Evolutionary conservation across 1,140 invertebrate genomes (phyloP).

Genomic region (Drosophila chauvacae): DNA sequence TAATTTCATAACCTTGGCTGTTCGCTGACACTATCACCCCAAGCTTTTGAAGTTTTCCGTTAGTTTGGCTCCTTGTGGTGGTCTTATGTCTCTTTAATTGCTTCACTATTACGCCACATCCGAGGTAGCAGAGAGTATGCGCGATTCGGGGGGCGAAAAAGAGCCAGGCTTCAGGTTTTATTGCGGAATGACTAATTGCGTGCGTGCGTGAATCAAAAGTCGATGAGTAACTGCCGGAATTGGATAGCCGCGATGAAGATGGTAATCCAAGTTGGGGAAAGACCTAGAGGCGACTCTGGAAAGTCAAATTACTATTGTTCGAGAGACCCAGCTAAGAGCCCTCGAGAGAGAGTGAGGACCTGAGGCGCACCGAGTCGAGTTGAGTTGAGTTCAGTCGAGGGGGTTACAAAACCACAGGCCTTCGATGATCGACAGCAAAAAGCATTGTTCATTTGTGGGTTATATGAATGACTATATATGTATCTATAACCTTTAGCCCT

Average conservation of each 20-base stretch:
- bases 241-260: constrained; percentile 18
- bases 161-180: not conserved
- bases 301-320: constrained; percentile 20
- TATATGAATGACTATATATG: not conserved
- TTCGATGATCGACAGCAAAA: constrained; percentile 24
- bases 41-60: constrained; percentile 37
- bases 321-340: constrained; percentile 7
- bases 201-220: constrained; percentile 36
- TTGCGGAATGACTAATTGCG: constrained; percentile 44
- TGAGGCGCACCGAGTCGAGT: not conserved
- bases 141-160: not conserved
- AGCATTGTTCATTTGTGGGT: constrained; percentile 28
- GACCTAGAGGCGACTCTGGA: constrained; percentile 14
- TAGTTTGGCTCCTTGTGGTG: constrained; percentile 13
- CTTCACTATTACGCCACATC: constrained; percentile 1
- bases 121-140: constrained; percentile 27
- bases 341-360: constrained; percentile 13
- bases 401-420: constrained; percentile 30
- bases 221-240: constrained; percentile 40
- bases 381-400: constrained; percentile 8
- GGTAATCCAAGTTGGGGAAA: constrained; percentile 30
- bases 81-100: constrained; percentile 10
- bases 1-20: not conserved
- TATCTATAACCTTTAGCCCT: constrained; percentile 5
- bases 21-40: constrained; percentile 3